Evolutionary conservation across 2,888 invertebrate species (phyloP).

Genomic region (Hypselothyrea guttata): DNA sequence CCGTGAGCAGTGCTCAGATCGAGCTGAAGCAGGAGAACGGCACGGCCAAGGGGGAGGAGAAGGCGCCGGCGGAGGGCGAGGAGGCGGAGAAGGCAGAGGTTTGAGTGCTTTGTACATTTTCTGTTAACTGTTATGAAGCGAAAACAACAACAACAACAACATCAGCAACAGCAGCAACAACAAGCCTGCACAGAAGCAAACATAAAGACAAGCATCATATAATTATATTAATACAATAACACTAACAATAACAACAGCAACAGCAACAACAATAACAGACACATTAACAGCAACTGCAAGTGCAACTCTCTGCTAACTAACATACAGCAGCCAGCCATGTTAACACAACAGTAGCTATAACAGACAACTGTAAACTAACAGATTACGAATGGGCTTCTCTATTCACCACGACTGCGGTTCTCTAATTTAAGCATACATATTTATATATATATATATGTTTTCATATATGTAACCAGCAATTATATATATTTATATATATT

Average conservation of each 20-base stretch:
- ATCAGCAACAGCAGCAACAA: constrained; percentile 43
- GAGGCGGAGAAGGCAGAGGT: constrained; percentile 63
- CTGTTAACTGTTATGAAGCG: constrained; percentile 67
- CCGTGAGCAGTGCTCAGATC: constrained; percentile 83
- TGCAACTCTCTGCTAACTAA: constrained; percentile 44
- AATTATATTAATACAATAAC: constrained; percentile 39
- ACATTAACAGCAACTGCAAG: constrained; percentile 60
- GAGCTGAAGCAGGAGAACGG: constrained; percentile 80
- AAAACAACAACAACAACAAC: constrained; percentile 41
- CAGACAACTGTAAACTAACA: constrained; percentile 63
- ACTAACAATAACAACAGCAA: constrained; percentile 42
- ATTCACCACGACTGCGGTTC: constrained; percentile 62
- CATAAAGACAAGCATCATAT: constrained; percentile 46
- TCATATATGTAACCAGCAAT: background rate
- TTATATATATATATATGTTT: constrained; percentile 15
- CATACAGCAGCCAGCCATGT: constrained; percentile 33
- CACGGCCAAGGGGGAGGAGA: constrained; percentile 59
- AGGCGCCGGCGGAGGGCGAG: no score
- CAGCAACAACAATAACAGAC: constrained; percentile 33
- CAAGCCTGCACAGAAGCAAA: constrained; percentile 56
- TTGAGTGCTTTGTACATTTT: constrained; percentile 67
- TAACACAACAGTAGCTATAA: constrained; percentile 62
- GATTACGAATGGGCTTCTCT: constrained; percentile 48
- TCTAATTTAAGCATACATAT: constrained; percentile 58
- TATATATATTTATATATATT: constrained; percentile 25